Evolutionary conservation across 2,888 invertebrate species (phyloP), one percentile per base, ranked within the genome.

Genomic region (Caenorhabditis angaria): DNA sequence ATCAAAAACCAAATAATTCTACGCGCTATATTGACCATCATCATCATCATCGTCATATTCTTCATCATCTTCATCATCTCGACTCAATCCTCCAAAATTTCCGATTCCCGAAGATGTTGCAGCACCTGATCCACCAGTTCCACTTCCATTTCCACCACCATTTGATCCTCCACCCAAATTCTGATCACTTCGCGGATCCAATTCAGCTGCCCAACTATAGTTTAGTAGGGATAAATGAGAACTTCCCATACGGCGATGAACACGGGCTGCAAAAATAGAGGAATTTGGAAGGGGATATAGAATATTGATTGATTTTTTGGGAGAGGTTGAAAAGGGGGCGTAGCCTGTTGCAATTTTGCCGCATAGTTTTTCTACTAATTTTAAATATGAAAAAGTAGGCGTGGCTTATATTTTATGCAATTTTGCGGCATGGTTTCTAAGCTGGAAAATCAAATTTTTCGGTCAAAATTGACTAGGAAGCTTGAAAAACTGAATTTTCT

Each of bases 121-220:
- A n/a, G n/a, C n/a, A n/a, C n/a, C n/a, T n/a, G n/a, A n/a, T n/a
- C 10, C 41, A 10, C 41, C 41, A 12, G 5, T 41, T 41, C 41
- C 41, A 14, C 18, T 41, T 5, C 41, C 20, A 8, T n/a, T 22
- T 5, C 25, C 22, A 24, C 61, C 41, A 25, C 72, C 74, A 14
- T 57, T 60, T 14, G 67, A 20, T 20, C 66, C 71, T 14, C 69
- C 60, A n/a, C n/a, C n/a, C 10, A 80, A 53, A 54, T 75, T 76
- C 48, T 83, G 83, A 50, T 85, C 83, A 18, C 84, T 85, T 4
- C 86, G 78, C 0, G 99, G 99, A 90, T 99, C 99, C 83, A 99
- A 91, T 89, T 97, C 97, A 79, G 95, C 96, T 18, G 97, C 97
- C 97, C 97, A 97, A 87, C 95, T 96, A 89, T 97, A 97, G 91